Evolutionary conservation across 2,888 invertebrate genomes (phyloP).

Genomic region (Sussaba pulchella): DNA sequence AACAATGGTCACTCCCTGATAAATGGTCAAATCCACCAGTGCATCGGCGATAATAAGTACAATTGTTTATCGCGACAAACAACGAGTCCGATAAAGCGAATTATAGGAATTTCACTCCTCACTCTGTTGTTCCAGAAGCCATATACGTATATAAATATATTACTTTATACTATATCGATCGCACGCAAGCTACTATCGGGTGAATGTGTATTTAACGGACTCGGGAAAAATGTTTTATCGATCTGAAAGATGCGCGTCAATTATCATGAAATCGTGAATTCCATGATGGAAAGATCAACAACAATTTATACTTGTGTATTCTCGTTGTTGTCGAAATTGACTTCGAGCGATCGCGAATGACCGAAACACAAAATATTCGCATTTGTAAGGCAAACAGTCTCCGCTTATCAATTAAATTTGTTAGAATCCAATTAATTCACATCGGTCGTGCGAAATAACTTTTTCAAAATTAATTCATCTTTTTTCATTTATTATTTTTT

Average conservation of each 20-base stretch:
- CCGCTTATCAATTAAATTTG: too few relatives aligned
- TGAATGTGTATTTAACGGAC: not conserved
- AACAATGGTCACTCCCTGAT: not conserved
- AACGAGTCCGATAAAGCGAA: constrained; percentile 10
- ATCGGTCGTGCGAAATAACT: too few relatives aligned
- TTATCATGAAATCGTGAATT: constrained; percentile 6
- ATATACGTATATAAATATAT: not conserved
- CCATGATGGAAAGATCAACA: too few relatives aligned
- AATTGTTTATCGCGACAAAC: constrained; percentile 46
- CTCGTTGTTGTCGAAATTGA: too few relatives aligned
- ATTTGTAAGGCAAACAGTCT: too few relatives aligned
- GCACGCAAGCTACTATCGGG: not conserved
- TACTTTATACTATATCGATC: too few relatives aligned
- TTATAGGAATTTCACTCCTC: constrained; percentile 8
- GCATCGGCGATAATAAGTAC: constrained; percentile 36
- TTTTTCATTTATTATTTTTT: too few relatives aligned
- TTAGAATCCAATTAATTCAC: too few relatives aligned
- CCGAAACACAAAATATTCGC: too few relatives aligned
- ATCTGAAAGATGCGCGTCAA: not conserved
- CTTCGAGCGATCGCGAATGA: too few relatives aligned
- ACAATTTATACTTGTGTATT: too few relatives aligned
- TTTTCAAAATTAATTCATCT: too few relatives aligned
- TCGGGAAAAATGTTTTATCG: constrained; percentile 10
- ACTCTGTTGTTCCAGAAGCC: not conserved
- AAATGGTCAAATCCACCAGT: not conserved